A percentile compares a stretch with the other conserved stretches of the same genome.
Evolutionary conservation across 2,888 invertebrate genomes (phyloP).

Genomic region (Epistrophella euchroma): DNA sequence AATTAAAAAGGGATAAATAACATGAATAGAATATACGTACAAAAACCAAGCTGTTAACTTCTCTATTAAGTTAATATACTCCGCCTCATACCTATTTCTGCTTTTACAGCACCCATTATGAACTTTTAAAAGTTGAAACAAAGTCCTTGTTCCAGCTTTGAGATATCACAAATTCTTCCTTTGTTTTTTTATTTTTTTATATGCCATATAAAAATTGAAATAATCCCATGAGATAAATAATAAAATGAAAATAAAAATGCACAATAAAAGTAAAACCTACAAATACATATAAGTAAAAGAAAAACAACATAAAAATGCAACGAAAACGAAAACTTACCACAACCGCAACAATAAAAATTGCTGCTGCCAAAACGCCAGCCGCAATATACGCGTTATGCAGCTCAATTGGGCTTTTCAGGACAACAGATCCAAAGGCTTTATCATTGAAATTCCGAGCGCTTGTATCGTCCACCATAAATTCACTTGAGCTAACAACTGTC

Average conservation of each 20-base stretch:
- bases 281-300: not conserved
- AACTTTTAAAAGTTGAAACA: not conserved
- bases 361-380: conserved; percentile 90
- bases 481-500: conserved; percentile 86
- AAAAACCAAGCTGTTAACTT: not conserved
- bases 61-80: not conserved
- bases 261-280: conserved; percentile 28
- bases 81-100: not conserved
- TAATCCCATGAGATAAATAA: conserved; percentile 46
- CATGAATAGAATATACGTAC: not conserved
- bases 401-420: conserved; percentile 85
- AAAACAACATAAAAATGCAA: conserved; percentile 24
- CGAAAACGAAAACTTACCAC: conserved; percentile 85
- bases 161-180: not conserved
- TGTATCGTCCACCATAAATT: conserved; percentile 84
- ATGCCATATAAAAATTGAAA: conserved; percentile 63
- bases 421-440: conserved; percentile 83
- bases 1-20: not conserved
- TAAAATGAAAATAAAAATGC: conserved; percentile 18
- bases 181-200: conserved; percentile 10
- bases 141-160: not conserved
- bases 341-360: conserved; percentile 89
- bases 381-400: conserved; percentile 92
- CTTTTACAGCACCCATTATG: not conserved
- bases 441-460: conserved; percentile 84